Evolutionary conservation across 2,888 invertebrate species (phyloP), one percentile per base, ranked within the genome.

Genomic region (Himalopsyche tibetana): DNA sequence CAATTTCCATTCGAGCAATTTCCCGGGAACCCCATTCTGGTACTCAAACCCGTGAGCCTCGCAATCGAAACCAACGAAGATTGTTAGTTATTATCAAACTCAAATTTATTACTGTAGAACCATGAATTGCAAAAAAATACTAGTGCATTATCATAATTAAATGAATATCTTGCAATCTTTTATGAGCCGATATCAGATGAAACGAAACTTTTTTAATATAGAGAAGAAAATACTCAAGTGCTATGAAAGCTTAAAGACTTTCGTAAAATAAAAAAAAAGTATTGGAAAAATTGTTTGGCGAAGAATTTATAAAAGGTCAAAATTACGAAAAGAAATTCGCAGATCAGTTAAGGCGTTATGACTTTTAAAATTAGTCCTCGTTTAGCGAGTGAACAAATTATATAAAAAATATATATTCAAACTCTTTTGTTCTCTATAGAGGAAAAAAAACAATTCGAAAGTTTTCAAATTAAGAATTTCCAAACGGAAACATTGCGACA

Each of bases 381-480:
- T 63, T 63, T 63, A 19, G 63, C 8, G 19, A 63, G 63, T 63
- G 63, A 63, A 8, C 63, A 63, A 63, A 63, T 63, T 63, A 63
- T 63, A 63, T 63, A 8, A 19, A 2, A 63, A 63, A 63, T 63
- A 63, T 63, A 63, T 63, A 63, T 63, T 63, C 63, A 63, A 63
- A 63, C 19, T 63, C 63, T 28, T 63, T 63, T 28, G 9, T n/a
- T 19, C 28, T 63, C 63, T 11, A n/a, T 28, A 19, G 63, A 19
- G 19, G 28, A 63, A 63, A 63, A 55, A 63, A 63, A 63, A 63
- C 63, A 63, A 63, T 63, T 63, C 19, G 63, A 63, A 63, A 63
- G 63, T 63, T 63, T 63, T 63, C 63, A 63, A 63, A 63, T 63
- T 63, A 63, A 19, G 28, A 63, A 19, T 63, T 63, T 63, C 63